Evolutionary conservation across 2,888 invertebrate genomes (phyloP).

Genomic region (Machimus rusticus): DNA sequence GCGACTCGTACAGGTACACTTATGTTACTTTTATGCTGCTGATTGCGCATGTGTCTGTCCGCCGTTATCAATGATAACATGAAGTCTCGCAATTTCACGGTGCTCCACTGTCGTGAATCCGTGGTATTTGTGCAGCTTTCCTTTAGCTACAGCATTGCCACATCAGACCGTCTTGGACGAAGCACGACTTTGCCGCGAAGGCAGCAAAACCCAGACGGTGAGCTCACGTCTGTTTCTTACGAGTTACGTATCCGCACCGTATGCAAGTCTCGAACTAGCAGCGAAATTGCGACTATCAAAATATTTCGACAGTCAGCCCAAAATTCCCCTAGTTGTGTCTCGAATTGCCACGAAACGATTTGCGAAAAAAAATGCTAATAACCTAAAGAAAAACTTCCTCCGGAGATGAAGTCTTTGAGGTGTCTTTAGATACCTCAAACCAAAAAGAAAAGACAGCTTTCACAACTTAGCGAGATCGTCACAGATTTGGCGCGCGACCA

Average conservation of each 20-base stretch:
- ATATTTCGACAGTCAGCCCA: neutral
- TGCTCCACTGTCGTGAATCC: neutral
- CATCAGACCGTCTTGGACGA: neutral
- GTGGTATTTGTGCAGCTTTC: neutral
- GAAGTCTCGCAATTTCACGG: neutral
- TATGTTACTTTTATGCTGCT: neutral
- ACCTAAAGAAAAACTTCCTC: neutral
- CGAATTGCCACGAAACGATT: neutral
- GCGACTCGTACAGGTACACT: neutral
- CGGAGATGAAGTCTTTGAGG: neutral
- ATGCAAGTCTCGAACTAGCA: neutral
- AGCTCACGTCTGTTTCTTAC: neutral
- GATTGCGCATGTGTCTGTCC: constrained; percentile 17
- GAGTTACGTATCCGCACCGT: neutral
- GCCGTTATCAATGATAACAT: constrained; percentile 10
- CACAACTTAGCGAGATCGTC: neutral
- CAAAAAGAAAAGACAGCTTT: neutral
- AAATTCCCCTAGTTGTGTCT: neutral
- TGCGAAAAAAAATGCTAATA: neutral
- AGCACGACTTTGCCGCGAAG: neutral
- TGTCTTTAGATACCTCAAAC: neutral
- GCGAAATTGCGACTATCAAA: neutral
- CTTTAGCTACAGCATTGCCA: neutral
- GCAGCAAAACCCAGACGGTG: neutral
- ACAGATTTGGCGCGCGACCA: neutral